Evolutionary conservation across 2,888 invertebrate genomes (phyloP).

Genomic region (Ceriagrion tenellum): DNA sequence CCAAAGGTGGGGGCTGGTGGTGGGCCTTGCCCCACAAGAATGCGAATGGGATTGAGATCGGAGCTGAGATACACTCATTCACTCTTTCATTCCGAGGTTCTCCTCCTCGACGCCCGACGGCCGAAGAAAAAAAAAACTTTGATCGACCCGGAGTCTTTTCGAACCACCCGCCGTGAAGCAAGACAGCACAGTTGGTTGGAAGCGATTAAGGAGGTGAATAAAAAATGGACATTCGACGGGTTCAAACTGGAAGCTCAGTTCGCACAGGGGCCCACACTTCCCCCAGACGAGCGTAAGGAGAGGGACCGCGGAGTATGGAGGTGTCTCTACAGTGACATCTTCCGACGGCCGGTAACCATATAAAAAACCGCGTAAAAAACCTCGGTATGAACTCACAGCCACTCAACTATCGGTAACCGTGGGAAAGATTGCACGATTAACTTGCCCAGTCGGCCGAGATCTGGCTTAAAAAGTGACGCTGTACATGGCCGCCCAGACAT

Average conservation of each 20-base stretch:
- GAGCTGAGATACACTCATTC: background rate
- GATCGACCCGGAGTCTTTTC: background rate
- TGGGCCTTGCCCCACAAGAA: background rate
- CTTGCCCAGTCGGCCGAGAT: background rate
- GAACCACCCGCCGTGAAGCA: background rate
- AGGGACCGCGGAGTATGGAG: background rate
- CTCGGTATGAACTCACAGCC: background rate
- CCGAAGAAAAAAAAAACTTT: background rate
- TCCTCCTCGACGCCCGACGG: background rate
- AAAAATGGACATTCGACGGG: background rate
- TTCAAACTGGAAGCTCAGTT: background rate
- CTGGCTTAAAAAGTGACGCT: background rate
- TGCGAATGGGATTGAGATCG: conserved; percentile 19
- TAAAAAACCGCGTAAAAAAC: background rate
- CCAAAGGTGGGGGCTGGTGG: background rate
- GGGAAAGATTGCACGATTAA: background rate
- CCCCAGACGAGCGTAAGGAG: background rate
- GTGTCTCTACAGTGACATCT: background rate
- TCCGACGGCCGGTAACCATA: background rate
- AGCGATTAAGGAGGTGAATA: background rate
- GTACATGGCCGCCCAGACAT: background rate
- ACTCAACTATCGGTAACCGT: background rate
- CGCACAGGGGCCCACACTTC: background rate
- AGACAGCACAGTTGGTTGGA: background rate
- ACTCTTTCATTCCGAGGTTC: background rate